phyloP scores from a whole-genome alignment of 2,113 vertebrate species.

The Melospiza georgiana region DNA sequence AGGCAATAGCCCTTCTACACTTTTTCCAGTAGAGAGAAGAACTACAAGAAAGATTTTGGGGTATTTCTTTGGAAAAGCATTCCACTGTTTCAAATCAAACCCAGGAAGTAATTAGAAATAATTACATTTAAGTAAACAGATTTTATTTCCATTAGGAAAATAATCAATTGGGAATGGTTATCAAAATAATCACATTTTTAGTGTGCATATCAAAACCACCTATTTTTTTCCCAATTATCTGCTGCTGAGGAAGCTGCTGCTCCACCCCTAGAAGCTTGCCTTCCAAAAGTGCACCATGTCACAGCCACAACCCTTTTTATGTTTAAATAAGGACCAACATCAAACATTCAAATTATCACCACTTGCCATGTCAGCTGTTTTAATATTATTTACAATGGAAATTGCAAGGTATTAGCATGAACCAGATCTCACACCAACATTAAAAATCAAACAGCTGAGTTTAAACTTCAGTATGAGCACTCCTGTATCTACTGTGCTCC shows the following conservation, averaged over 20 bases:
- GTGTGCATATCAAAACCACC: not conserved
- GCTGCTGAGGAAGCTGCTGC: not conserved
- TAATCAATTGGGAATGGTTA: not conserved
- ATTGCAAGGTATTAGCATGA: not conserved
- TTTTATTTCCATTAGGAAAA: not conserved
- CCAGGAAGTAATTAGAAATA: not conserved
- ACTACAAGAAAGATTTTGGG: not conserved
- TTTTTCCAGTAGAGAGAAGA: not conserved
- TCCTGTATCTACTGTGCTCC: not conserved
- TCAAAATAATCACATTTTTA: not conserved
- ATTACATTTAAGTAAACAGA: not conserved
- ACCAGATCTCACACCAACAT: not conserved
- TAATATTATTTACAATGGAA: not conserved
- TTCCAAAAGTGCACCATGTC: not conserved
- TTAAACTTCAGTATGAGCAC: not conserved
- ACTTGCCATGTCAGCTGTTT: not conserved
- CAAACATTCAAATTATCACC: not conserved
- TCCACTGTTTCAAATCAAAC: not conserved
- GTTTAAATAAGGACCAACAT: not conserved
- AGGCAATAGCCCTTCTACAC: not conserved
- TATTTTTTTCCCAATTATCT: not conserved
- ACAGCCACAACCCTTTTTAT: not conserved
- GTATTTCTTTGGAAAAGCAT: not conserved
- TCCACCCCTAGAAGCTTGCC: not conserved
- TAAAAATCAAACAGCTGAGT: not conserved